Percentiles rank a stretch among this genome's conserved stretches.
Evolutionary conservation across 1,140 invertebrate genomes (phyloP).

Genomic region (Bombus breviceps): DNA sequence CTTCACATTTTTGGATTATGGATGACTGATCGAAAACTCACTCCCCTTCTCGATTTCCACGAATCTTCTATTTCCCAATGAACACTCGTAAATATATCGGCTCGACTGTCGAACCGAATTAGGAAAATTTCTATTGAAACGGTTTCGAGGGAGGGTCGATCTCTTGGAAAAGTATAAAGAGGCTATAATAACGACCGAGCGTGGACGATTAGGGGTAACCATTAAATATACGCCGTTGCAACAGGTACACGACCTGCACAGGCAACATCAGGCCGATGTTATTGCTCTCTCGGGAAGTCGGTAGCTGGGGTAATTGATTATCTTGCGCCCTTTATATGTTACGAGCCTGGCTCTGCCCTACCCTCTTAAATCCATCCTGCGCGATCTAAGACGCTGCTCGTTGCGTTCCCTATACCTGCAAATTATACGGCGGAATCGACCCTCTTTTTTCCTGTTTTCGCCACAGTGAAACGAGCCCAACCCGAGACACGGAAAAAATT

Average conservation of each 20-base stretch:
- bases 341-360: slow-evolving; percentile 52
- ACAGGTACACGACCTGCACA: slow-evolving; percentile 63
- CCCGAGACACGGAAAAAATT: slow-evolving; percentile 10
- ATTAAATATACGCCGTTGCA: slow-evolving; percentile 68
- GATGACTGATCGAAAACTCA: neutral
- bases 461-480: neutral
- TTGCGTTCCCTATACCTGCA: slow-evolving; percentile 65
- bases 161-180: slow-evolving; percentile 46
- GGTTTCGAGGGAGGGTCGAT: neutral
- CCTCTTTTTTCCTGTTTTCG: slow-evolving; percentile 26
- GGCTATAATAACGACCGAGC: slow-evolving; percentile 47
- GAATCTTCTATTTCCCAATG: neutral
- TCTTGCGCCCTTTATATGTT: slow-evolving; percentile 74
- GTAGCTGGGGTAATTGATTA: slow-evolving; percentile 78
- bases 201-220: slow-evolving; percentile 70
- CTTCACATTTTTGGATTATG: neutral
- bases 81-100: neutral
- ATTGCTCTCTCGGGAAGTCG: slow-evolving; percentile 70
- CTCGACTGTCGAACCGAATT: neutral
- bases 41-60: too few species aligned
- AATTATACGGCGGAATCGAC: slow-evolving; percentile 67
- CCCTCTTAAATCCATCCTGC: slow-evolving; percentile 68
- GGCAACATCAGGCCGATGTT: slow-evolving; percentile 66
- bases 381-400: slow-evolving; percentile 63
- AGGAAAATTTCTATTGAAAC: slow-evolving; percentile 31